Evolutionary conservation across 2,797 vertebrate species (phyloP), one percentile per base, ranked within the genome.

Genomic region (Sebastes vulpes): DNA sequence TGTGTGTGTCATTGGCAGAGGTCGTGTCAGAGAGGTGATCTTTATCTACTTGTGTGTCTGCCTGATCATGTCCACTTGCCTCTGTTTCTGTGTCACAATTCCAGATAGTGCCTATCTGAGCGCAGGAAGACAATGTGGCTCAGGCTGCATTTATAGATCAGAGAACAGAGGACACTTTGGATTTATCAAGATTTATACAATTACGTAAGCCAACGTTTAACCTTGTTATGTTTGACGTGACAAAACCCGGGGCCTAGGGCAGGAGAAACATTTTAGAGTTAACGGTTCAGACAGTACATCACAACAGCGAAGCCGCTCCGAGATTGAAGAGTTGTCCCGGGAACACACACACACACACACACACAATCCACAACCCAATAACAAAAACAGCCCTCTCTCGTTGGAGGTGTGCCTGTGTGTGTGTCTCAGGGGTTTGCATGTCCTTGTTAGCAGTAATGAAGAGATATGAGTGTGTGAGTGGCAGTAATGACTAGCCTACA

Each of bases 361-460:
- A 65, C 61, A 56, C 46, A 69, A 38, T 53, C 58, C 54, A 50
- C 77, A 64, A 57, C 2, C 64, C 25, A 65, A 70, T 25, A 66
- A 65, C 28, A 79, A 81, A 52, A 81, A 12, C 53, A 75, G 38
- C 7, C 11, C 25, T 81, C 61, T 68, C 26, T 71, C 59, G 70
- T 75, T 74, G 73, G 28, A 75, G 60, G 65, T 78, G 60, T 83
- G 67, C 56, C 66, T 65, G 18, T 28, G 61, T 48, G 35, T 74
- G 38, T 69, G 50, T 67, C 53, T 11, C 48, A 60, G 65, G 46
- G 77, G 53, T 80, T 92, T 76, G 81, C 65, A 69, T 75, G 79
- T 79, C 67, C 75, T 89, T 89, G 80, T 85, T 89, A 82, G 78
- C 26, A n/a, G 18, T 92, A 93, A 93, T 92, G 81, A 88, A 89